phyloP scores from a whole-genome alignment of 92 coral and sea anemone species.

The Epizoanthus ramosus region DNA sequence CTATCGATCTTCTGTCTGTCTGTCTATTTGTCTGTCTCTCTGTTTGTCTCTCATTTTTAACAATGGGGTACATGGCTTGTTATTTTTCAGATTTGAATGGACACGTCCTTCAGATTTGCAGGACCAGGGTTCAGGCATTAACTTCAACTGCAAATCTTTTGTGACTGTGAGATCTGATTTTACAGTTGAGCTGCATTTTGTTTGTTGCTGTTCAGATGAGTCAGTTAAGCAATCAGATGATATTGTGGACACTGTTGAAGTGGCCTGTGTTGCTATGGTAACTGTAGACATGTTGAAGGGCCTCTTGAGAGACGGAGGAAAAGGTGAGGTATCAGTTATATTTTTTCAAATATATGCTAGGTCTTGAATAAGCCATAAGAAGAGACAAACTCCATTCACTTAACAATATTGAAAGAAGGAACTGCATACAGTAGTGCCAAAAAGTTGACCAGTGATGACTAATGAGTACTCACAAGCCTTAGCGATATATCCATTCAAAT shows the following conservation, averaged over 20 bases:
- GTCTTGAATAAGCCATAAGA: too few species aligned
- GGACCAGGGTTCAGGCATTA: slow-evolving; percentile 16
- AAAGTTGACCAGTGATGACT: too few species aligned
- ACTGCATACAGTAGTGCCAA: too few species aligned
- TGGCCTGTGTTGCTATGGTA: slow-evolving; percentile 58
- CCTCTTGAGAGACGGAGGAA: slow-evolving; percentile 80
- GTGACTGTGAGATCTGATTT: slow-evolving; percentile 45
- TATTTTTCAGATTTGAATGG: slow-evolving; percentile 62
- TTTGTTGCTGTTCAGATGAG: not conserved
- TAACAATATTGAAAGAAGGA: too few species aligned
- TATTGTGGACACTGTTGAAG: slow-evolving; percentile 1
- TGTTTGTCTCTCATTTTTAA: too few species aligned
- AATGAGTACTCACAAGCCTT: too few species aligned
- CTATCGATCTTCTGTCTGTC: too few species aligned
- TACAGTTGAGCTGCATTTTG: slow-evolving; percentile 41
- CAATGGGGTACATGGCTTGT: not conserved
- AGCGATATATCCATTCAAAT: too few species aligned
- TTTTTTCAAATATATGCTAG: not conserved
- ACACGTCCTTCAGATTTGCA: slow-evolving; percentile 22
- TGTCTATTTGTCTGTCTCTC: too few species aligned
- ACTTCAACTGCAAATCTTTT: slow-evolving; percentile 26
- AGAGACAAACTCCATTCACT: too few species aligned
- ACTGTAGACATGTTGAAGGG: slow-evolving; percentile 68
- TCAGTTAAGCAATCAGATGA: not conserved
- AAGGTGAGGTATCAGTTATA: slow-evolving; percentile 54